Base-by-base conservation (phyloP, 1,140 invertebrate species). In the Drosophila santomea region DNA sequence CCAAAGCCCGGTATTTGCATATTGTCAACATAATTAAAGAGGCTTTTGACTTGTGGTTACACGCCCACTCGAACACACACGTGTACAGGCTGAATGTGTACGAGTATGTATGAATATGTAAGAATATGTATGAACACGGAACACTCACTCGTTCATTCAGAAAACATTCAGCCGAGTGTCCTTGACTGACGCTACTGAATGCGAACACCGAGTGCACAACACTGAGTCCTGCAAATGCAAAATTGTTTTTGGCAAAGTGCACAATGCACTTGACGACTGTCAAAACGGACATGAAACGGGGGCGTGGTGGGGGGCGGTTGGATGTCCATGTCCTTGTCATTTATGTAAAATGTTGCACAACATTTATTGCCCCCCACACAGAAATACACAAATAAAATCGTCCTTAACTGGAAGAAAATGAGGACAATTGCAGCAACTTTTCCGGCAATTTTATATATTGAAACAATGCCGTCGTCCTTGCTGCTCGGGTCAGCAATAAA, bases 211-310 rank as follows among this genome's bases (percentile, higher is more conserved):
- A 59, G 12, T 35, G 25, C 28, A 28, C 14, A 50, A 4, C n/a
- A 39, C 20, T 15, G 20, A 59, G 20, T 15, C 36, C 60, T 23
- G 67, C 12, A 48, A 68, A 77, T 77, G 73, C 57, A 68, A 80
- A 89, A 88, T 88, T 83, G 83, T 88, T 88, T 86, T 88, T 88
- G 85, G 84, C 83, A 88, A 88, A 88, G 83, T 88, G 83, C 79
- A 88, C 83, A 88, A 88, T 83, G 79, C 83, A 89, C 83, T 88
- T 88, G 83, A 83, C 84, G 84, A 88, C 79, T 86, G 83, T 83
- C 83, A 83, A 69, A 83, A 69, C 75, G 79, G 83, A 88, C 83
- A 83, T 52, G 56, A 48, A 43, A 72, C 68, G 48, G 48, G 10
- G 41, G 17, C 14, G 4, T 23, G 35, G 45, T 25, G 38, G 47